Conservation (phyloP, 1,140 invertebrate species). For the Sipha flava region DNA sequence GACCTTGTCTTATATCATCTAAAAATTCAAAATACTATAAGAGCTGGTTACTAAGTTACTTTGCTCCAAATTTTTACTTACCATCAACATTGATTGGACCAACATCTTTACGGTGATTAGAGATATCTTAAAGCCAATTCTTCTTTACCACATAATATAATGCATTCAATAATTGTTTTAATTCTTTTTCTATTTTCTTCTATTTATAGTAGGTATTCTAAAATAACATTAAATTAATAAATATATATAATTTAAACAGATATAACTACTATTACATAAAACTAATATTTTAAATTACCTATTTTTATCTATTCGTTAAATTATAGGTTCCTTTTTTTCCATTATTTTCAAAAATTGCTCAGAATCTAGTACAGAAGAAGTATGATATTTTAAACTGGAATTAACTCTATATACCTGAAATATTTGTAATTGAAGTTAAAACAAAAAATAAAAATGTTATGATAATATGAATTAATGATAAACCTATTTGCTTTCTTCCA, state of each 20-base stretch:
- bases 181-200: background rate
- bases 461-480: background rate
- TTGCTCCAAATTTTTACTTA: background rate
- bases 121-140: background rate
- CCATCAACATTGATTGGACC: background rate
- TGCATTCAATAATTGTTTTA: conserved; percentile 36
- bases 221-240: too few species aligned
- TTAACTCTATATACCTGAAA: background rate
- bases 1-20: background rate
- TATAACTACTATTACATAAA: too few species aligned
- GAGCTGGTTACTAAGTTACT: background rate
- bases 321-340: background rate
- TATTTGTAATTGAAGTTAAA: background rate
- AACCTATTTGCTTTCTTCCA: background rate
- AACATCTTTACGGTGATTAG: too few species aligned
- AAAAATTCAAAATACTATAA: background rate
- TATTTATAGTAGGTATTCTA: too few species aligned
- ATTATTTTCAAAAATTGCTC: background rate
- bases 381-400: background rate
- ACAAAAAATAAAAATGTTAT: background rate
- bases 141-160: conserved; percentile 38
- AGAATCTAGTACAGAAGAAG: background rate
- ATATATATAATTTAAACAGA: too few species aligned
- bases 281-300: too few species aligned
- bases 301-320: background rate